Evolutionary conservation across 2,113 vertebrate species (phyloP).

Genomic region (Campylomormyrus numenius): DNA sequence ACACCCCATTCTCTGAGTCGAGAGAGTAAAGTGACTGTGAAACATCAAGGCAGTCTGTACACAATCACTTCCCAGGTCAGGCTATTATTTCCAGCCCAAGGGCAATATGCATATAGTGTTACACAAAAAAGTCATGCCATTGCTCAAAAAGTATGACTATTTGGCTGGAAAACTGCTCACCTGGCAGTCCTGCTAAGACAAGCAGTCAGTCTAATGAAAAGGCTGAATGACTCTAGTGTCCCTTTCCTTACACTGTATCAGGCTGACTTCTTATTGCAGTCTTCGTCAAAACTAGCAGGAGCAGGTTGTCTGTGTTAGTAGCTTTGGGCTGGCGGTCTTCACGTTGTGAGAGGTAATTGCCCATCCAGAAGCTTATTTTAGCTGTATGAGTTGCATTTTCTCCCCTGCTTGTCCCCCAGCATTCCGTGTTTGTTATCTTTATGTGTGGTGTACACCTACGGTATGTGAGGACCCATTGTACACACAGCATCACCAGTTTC

Average conservation of each 20-base stretch:
- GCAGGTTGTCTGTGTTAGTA: background rate
- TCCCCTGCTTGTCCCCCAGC: background rate
- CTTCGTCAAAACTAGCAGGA: background rate
- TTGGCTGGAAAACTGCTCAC: background rate
- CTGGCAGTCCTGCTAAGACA: background rate
- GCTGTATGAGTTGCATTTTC: background rate
- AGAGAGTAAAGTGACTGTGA: background rate
- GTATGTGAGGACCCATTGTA: background rate
- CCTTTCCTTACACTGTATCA: background rate
- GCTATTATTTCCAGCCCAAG: background rate
- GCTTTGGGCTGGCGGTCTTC: background rate
- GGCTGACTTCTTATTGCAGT: background rate
- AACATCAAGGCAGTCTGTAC: background rate
- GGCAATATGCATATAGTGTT: conserved; percentile 3
- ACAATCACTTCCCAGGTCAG: conserved; percentile 3
- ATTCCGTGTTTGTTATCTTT: background rate
- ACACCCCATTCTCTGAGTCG: background rate
- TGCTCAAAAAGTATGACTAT: background rate
- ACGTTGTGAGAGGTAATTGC: background rate
- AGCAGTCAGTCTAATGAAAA: conserved; percentile 4
- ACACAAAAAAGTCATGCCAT: background rate
- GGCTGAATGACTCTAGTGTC: background rate
- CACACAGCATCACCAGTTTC: background rate
- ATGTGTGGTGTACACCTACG: background rate
- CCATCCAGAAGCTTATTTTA: background rate